These are phyloP conservation scores for Eupithecia abbreviata DNA, from an alignment of 2,888 invertebrate genomes.

Conservation along the genomic window DNA sequence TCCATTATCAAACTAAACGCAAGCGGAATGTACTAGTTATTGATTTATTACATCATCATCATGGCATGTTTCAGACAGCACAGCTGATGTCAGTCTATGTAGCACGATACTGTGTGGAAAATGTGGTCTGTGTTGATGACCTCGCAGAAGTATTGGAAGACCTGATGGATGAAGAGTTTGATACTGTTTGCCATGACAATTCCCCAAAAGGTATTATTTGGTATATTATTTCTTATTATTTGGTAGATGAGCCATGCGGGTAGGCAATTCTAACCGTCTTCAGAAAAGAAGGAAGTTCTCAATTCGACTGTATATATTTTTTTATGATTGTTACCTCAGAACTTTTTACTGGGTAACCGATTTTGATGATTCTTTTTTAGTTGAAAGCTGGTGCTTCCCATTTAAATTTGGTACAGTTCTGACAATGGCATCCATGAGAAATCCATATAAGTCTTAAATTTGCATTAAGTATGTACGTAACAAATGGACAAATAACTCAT, in stretches of 20 bases:
- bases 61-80: conserved; percentile 79
- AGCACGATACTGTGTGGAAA: conserved; percentile 85
- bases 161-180: conserved; percentile 89
- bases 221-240: not conserved
- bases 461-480: no score
- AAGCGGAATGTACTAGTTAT: not conserved
- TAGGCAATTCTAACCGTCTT: not conserved
- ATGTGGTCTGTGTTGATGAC: conserved; percentile 84
- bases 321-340: no score
- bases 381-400: no score
- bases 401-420: no score
- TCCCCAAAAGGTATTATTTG: conserved; percentile 83
- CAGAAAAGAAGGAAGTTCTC: no score
- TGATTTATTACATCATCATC: not conserved
- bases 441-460: no score
- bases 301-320: no score
- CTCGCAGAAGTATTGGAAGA: conserved; percentile 87
- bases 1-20: not conserved
- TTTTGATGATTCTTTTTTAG: no score
- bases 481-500: no score
- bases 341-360: no score
- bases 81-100: conserved; percentile 86
- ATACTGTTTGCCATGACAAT: conserved; percentile 88
- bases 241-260: not conserved
- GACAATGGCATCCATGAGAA: no score